These are phyloP conservation scores for Calliphora vicina DNA, from an alignment of 1,140 invertebrate species.

Conservation along the genomic window DNA sequence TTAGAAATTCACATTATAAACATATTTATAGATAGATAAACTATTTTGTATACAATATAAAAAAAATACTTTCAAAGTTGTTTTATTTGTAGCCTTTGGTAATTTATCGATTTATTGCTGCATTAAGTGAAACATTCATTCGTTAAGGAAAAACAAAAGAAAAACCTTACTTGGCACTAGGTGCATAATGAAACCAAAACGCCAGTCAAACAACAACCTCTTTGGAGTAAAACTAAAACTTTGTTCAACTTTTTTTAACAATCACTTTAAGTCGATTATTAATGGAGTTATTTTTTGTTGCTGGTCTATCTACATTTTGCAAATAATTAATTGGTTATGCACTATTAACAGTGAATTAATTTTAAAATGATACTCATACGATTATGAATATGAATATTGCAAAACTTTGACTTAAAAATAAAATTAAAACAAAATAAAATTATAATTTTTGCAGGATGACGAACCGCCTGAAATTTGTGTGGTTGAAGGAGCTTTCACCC, in stretches of 20 bases:
- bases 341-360: constrained; percentile 24
- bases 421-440: not conserved
- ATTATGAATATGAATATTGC: not conserved
- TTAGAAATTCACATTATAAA: not conserved
- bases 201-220: not conserved
- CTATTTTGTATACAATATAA: not conserved
- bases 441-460: constrained; percentile 73
- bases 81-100: not conserved
- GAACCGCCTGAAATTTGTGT: constrained; percentile 91
- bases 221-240: not conserved
- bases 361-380: not conserved
- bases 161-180: not conserved
- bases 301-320: constrained; percentile 6
- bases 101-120: not conserved
- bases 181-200: not conserved
- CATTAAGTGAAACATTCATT: constrained; percentile 2
- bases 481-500: constrained; percentile 83
- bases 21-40: not conserved
- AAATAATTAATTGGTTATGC: constrained; percentile 34
- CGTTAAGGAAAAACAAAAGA: not conserved
- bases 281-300: not conserved
- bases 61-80: not conserved
- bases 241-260: not conserved
- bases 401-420: too few species aligned
- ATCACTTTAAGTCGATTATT: not conserved